A percentile compares a stretch with the other conserved stretches of the same genome.
Conservation (phyloP, 2,888 invertebrate genomes). For the Pristionchus fissidentatus region DNA sequence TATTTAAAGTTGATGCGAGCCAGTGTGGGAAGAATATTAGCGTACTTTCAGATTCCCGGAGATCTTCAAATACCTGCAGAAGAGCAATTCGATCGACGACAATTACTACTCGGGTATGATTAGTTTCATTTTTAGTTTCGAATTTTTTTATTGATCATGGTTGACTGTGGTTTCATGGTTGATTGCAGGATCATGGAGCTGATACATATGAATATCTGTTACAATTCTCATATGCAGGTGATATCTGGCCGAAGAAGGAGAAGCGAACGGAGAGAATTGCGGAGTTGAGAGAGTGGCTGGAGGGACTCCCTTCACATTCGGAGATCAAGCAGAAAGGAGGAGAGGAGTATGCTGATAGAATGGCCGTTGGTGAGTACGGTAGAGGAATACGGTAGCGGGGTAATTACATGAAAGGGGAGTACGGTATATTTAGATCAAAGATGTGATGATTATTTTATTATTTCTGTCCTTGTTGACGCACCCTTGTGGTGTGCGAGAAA, state of each 20-base stretch:
- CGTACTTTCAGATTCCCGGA: slow-evolving; percentile 81
- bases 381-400: not conserved
- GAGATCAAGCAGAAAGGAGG: slow-evolving; percentile 83
- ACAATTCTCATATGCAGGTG: slow-evolving; percentile 76
- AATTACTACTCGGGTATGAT: slow-evolving; percentile 81
- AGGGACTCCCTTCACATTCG: slow-evolving; percentile 82
- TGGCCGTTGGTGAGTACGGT: slow-evolving; percentile 78
- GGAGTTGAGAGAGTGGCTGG: slow-evolving; percentile 82
- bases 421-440: not conserved
- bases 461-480: too few species aligned
- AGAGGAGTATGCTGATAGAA: slow-evolving; percentile 83
- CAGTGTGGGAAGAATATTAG: not conserved
- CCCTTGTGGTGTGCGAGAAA: not conserved
- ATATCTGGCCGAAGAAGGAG: slow-evolving; percentile 81
- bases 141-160: not conserved
- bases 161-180: not conserved
- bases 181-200: not conserved
- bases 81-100: slow-evolving; percentile 78
- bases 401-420: not conserved
- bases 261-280: slow-evolving; percentile 59
- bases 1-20: not conserved
- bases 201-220: not conserved
- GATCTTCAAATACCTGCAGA: slow-evolving; percentile 82
- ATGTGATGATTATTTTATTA: not conserved
- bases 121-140: not conserved